phyloP scores from a whole-genome alignment of 2,797 vertebrate species.

The Mormyrus proboscirostris region DNA sequence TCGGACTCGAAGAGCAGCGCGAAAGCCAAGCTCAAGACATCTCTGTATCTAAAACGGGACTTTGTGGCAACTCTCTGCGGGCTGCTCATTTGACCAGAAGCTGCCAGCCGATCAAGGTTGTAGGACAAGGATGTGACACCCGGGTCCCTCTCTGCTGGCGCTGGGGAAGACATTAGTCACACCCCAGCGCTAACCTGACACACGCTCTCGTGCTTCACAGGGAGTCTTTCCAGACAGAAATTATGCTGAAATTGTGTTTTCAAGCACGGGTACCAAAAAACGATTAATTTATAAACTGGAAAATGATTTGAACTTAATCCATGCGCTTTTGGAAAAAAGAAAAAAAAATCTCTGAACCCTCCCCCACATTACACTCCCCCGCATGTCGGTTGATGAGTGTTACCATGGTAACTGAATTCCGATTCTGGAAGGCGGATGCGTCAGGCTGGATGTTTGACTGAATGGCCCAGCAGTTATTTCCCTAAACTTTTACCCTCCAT shows the following conservation, averaged over 20 bases:
- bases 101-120: not conserved
- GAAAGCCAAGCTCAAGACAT: not conserved
- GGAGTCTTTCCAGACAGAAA: not conserved
- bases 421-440: not conserved
- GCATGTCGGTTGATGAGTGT: not conserved
- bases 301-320: not conserved
- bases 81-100: not conserved
- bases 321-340: not conserved
- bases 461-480: not conserved
- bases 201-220: not conserved
- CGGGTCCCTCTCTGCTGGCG: not conserved
- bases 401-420: constrained; percentile 13
- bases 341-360: not conserved
- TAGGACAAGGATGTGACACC: not conserved
- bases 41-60: not conserved
- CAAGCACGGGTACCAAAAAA: not conserved
- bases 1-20: not conserved
- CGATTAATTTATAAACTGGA: not conserved
- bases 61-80: not conserved
- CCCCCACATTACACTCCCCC: not conserved
- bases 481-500: not conserved
- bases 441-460: not conserved
- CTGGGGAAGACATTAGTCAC: not conserved
- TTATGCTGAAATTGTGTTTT: not conserved
- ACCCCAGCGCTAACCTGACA: not conserved